A percentile compares a stretch with the other conserved stretches of the same genome.
Evolutionary conservation across 2,888 invertebrate genomes (phyloP).

Genomic region (Hypsopygia costalis): DNA sequence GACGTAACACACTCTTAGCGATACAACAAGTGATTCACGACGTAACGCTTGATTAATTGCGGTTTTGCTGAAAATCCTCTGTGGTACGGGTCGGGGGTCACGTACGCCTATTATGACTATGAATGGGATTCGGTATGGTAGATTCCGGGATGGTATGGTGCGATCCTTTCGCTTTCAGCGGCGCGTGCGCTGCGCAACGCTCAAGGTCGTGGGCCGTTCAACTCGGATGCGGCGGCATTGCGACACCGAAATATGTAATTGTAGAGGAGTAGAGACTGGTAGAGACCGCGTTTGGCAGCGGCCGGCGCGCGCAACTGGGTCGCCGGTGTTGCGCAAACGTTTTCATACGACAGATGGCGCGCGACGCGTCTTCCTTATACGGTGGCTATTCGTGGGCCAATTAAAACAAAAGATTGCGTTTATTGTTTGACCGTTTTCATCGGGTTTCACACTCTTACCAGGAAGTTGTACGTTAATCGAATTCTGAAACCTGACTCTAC

Average conservation of each 20-base stretch:
- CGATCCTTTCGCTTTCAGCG: constrained; percentile 73
- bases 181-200: constrained; percentile 66
- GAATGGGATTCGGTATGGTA: constrained; percentile 29
- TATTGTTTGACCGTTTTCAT: background rate
- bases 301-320: constrained; percentile 68
- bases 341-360: constrained; percentile 72
- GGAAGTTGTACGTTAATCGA: no score
- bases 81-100: constrained; percentile 47
- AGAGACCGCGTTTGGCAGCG: constrained; percentile 74
- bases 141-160: constrained; percentile 48
- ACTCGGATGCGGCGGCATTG: constrained; percentile 77
- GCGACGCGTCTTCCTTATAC: constrained; percentile 65
- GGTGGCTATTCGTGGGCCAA: constrained; percentile 29
- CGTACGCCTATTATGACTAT: constrained; percentile 41
- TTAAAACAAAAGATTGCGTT: constrained; percentile 29
- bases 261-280: constrained; percentile 71
- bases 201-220: constrained; percentile 79
- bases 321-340: constrained; percentile 67
- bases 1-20: constrained; percentile 3
- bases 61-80: constrained; percentile 34
- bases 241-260: constrained; percentile 79
- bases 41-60: constrained; percentile 36
- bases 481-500: no score
- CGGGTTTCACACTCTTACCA: no score
- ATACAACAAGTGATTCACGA: constrained; percentile 39